Evolutionary conservation across 30 jellyfish, hydroid and myxozoan species (phyloP).

Genomic region (Cassiopea andromeda): DNA sequence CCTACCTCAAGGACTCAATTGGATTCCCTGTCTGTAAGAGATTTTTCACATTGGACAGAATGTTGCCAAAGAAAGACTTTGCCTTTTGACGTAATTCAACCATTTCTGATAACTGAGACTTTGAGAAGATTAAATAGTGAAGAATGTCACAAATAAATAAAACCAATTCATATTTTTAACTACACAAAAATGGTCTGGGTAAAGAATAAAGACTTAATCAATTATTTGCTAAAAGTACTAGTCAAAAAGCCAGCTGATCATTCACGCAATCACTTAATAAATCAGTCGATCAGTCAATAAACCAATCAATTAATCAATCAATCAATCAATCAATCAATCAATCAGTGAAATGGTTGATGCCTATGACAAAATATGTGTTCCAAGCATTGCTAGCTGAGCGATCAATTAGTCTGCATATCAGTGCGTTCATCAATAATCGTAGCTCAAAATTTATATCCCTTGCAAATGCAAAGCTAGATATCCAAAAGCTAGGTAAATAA

Average conservation of each 20-base stretch:
- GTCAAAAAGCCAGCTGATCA: too few relatives aligned
- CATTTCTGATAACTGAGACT: constrained; percentile 56
- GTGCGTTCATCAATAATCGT: not conserved
- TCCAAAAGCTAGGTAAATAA: too few relatives aligned
- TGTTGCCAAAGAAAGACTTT: constrained; percentile 33
- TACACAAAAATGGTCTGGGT: too few relatives aligned
- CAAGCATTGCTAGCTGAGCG: too few relatives aligned
- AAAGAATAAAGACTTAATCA: too few relatives aligned
- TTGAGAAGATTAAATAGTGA: not conserved
- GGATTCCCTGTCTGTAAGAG: constrained; percentile 60
- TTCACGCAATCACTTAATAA: too few relatives aligned
- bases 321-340: not conserved
- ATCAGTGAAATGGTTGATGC: not conserved
- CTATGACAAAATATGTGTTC: not conserved
- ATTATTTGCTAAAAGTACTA: too few relatives aligned
- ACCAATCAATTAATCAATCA: not conserved
- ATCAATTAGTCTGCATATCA: too few relatives aligned
- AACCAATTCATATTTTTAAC: too few relatives aligned
- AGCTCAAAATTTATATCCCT: not conserved
- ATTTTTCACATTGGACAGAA: constrained; percentile 44
- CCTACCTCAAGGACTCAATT: constrained; percentile 51
- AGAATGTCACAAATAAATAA: too few relatives aligned
- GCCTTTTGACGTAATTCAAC: constrained; percentile 47
- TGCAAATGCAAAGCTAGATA: too few relatives aligned
- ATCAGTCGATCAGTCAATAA: too few relatives aligned